Conservation (phyloP, 1,140 invertebrate genomes). For the Drosophila sucinea region DNA sequence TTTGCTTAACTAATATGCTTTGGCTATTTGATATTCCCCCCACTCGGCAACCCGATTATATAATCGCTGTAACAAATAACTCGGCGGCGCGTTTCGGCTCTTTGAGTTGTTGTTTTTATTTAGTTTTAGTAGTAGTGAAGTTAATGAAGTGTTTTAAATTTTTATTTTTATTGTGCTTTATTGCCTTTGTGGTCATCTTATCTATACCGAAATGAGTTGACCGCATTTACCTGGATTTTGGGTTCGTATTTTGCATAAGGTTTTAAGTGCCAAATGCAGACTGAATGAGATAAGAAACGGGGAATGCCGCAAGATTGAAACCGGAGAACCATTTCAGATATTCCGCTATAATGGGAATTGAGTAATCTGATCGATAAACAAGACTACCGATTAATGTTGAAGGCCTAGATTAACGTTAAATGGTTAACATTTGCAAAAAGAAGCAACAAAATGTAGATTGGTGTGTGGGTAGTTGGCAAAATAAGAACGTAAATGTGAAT, state of each 20-base stretch:
- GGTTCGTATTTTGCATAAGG: conserved; percentile 42
- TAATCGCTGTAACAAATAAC: conserved; percentile 55
- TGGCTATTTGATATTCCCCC: conserved; percentile 23
- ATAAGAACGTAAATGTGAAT: neutral
- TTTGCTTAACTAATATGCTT: conserved; percentile 36
- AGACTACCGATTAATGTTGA: conserved; percentile 1
- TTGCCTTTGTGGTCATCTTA: conserved; percentile 38
- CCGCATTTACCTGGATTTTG: conserved; percentile 27
- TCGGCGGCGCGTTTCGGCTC: conserved; percentile 45
- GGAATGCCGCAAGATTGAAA: conserved; percentile 7
- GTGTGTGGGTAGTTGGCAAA: neutral
- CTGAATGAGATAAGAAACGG: neutral
- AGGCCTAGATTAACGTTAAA: neutral
- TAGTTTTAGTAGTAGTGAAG: conserved; percentile 16
- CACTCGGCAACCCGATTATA: conserved; percentile 45
- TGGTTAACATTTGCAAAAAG: neutral
- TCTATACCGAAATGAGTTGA: conserved; percentile 28
- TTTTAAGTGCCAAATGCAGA: conserved; percentile 1
- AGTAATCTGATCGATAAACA: conserved; percentile 8
- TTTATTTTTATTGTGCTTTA: conserved; percentile 26
- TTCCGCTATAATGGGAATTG: neutral
- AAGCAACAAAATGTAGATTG: neutral
- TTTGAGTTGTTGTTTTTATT: conserved; percentile 39
- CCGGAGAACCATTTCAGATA: conserved; percentile 2
- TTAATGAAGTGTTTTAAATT: conserved; percentile 71